Percentiles rank a stretch among this genome's conserved stretches.
Conservation (phyloP, 2,797 vertebrate genomes). For the Hapalemur alaotrensis region DNA sequence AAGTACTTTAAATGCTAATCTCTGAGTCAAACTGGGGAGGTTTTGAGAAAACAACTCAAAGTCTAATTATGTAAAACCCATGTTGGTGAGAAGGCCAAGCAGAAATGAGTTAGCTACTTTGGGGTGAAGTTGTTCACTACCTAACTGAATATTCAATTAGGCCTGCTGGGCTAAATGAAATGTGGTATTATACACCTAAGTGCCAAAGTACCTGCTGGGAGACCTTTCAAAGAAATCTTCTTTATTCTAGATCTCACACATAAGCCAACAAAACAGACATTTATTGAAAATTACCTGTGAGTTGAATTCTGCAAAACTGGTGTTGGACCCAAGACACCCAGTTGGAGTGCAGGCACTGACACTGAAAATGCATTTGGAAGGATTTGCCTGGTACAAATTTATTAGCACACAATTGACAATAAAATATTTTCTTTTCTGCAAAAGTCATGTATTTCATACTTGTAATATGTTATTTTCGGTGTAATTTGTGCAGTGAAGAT, state of each 20-base stretch:
- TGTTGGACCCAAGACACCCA: neutral
- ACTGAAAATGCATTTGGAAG: neutral
- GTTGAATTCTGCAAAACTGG: neutral
- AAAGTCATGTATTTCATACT: slow-evolving; percentile 4
- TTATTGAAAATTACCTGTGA: neutral
- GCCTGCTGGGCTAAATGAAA: slow-evolving; percentile 19
- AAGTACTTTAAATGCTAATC: slow-evolving; percentile 17
- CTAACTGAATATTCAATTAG: slow-evolving; percentile 5
- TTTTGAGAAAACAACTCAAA: neutral
- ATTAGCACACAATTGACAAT: neutral
- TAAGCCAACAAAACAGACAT: neutral
- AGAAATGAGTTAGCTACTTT: slow-evolving; percentile 20
- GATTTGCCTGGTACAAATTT: neutral
- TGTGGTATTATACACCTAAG: neutral
- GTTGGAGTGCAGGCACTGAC: neutral
- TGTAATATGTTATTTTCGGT: neutral
- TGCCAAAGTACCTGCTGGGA: neutral
- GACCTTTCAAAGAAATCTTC: slow-evolving; percentile 15
- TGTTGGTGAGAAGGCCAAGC: slow-evolving; percentile 12
- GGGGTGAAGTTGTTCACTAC: neutral
- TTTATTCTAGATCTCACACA: slow-evolving; percentile 10
- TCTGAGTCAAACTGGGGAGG: slow-evolving; percentile 25
- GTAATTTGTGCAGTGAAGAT: neutral
- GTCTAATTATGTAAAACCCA: slow-evolving; percentile 19
- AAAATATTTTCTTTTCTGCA: neutral